Evolutionary conservation across 2,113 vertebrate genomes (phyloP).

Genomic region (Corythoichthys intestinalis): DNA sequence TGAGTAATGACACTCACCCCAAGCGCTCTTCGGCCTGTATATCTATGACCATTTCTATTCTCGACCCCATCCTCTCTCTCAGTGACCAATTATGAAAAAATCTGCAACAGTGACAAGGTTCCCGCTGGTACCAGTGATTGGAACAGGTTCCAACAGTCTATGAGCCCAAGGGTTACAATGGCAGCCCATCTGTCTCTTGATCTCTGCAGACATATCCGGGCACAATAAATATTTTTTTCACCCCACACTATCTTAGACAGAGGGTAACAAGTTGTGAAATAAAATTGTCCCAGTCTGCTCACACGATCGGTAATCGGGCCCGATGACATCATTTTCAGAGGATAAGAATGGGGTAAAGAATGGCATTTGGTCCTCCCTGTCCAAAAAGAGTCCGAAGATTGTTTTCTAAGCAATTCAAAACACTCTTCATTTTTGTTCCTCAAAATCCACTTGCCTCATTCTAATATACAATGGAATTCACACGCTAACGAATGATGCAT

Average conservation of each 20-base stretch:
- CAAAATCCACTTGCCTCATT: too few relatives aligned
- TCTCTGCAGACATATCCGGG: conserved; percentile 44
- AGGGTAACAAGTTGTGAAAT: conserved; percentile 46
- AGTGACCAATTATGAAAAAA: conserved; percentile 69
- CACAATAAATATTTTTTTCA: conserved; percentile 68
- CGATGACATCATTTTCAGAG: too few relatives aligned
- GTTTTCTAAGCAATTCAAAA: too few relatives aligned
- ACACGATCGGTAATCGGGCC: too few relatives aligned
- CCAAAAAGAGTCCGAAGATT: too few relatives aligned
- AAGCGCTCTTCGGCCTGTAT: conserved; percentile 42
- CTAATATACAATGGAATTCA: too few relatives aligned
- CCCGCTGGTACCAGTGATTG: conserved; percentile 63
- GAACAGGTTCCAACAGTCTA: conserved; percentile 46
- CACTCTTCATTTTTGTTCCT: too few relatives aligned
- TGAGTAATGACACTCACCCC: conserved; percentile 58
- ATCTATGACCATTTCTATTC: neutral
- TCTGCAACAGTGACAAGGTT: conserved; percentile 24
- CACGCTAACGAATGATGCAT: too few relatives aligned
- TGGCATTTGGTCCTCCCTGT: too few relatives aligned
- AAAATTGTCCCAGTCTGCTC: too few relatives aligned
- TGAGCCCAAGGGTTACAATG: conserved; percentile 18
- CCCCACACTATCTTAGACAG: conserved; percentile 48
- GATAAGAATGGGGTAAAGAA: too few relatives aligned
- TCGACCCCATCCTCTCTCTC: conserved; percentile 10
- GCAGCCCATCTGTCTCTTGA: conserved; percentile 46